These are phyloP conservation scores for Datnioides undecimradiatus DNA, from an alignment of 2,113 vertebrate genomes.

Conservation along the genomic window DNA sequence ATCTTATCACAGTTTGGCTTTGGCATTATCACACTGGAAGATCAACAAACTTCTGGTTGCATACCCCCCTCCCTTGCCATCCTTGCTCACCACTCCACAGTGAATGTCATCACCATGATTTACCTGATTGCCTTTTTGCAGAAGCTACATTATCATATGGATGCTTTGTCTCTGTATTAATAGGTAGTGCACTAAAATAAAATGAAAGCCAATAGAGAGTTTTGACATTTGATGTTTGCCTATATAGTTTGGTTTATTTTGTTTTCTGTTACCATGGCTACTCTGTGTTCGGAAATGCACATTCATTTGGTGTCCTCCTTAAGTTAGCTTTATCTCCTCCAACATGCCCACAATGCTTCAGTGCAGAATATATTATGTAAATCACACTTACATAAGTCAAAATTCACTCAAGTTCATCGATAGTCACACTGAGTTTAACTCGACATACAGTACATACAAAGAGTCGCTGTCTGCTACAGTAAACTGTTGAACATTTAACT, in stretches of 20 bases:
- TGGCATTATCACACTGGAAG: conserved; percentile 84
- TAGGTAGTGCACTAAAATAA: conserved; percentile 9
- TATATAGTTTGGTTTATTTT: conserved; percentile 49
- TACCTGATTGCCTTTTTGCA: conserved; percentile 61
- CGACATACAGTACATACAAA: neutral
- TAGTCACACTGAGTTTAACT: neutral
- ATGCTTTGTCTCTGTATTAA: conserved; percentile 46
- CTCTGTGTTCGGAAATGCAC: conserved; percentile 71
- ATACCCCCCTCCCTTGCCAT: conserved; percentile 75
- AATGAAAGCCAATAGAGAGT: neutral
- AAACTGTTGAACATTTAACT: neutral
- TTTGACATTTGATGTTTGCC: conserved; percentile 51
- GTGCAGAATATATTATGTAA: neutral
- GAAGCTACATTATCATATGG: conserved; percentile 31
- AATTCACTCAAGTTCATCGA: neutral
- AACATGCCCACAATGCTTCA: neutral
- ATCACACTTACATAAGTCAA: neutral
- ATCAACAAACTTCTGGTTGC: conserved; percentile 85
- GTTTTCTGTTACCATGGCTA: conserved; percentile 41
- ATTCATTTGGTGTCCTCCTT: conserved; percentile 39
- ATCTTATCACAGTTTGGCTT: conserved; percentile 79
- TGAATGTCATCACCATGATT: conserved; percentile 68
- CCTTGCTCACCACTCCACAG: conserved; percentile 73
- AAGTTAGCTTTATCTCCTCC: neutral
- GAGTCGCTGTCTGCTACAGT: too few species aligned